phyloP scores from a whole-genome alignment of 2,797 vertebrate genomes.

The Xenops minutus region DNA sequence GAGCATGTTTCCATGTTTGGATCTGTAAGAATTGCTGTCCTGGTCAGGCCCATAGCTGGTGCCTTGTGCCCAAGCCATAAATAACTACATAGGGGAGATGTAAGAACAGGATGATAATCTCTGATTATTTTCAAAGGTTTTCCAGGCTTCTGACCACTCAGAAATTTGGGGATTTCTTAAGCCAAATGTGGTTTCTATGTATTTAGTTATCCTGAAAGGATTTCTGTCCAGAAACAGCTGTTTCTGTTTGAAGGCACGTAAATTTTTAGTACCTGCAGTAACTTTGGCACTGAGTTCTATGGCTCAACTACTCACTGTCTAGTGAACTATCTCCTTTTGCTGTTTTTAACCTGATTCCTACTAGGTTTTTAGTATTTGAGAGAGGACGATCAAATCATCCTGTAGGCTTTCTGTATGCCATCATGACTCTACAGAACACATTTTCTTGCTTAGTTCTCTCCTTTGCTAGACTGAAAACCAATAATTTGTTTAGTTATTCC shows the following conservation, averaged over 20 bases:
- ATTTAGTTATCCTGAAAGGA: background rate
- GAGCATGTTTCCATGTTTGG: background rate
- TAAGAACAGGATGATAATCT: background rate
- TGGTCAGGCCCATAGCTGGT: background rate
- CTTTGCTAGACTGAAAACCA: background rate
- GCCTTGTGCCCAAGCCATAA: background rate
- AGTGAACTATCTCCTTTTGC: background rate
- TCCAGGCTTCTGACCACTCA: background rate
- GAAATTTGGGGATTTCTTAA: background rate
- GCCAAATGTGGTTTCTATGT: background rate
- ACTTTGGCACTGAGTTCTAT: background rate
- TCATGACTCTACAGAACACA: background rate
- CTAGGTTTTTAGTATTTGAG: background rate
- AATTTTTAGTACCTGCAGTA: background rate
- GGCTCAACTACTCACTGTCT: background rate
- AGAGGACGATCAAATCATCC: background rate
- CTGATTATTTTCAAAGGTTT: background rate
- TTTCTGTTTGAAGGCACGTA: background rate
- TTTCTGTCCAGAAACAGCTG: background rate
- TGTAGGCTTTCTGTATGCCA: background rate
- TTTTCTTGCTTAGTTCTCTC: background rate
- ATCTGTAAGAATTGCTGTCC: background rate
- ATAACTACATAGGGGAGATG: background rate
- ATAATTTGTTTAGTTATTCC: background rate
- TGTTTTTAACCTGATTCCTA: background rate